These are phyloP conservation scores for Vulpes vulpes DNA, from an alignment of 2,113 vertebrate species.

Conservation along the genomic window DNA sequence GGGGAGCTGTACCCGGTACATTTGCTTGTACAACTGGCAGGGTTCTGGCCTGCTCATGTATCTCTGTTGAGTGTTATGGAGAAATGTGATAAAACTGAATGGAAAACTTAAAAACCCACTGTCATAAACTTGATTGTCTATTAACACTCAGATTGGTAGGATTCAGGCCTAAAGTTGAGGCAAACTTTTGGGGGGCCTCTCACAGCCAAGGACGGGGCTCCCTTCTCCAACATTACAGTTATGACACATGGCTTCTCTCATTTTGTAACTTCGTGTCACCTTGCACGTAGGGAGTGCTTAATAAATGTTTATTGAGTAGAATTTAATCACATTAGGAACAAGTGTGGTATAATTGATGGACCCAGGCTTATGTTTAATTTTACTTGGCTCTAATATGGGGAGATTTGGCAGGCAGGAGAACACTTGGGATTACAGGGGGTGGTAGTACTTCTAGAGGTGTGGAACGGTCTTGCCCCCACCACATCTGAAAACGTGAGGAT, in stretches of 20 bases:
- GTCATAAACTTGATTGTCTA: neutral
- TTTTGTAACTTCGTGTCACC: neutral
- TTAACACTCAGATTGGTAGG: neutral
- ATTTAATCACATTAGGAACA: neutral
- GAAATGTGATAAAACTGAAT: neutral
- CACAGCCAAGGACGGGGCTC: neutral
- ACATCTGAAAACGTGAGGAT: neutral
- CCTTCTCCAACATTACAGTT: neutral
- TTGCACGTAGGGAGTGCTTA: neutral
- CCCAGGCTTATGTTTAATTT: slow-evolving; percentile 4
- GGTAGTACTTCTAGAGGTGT: neutral
- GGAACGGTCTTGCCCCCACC: neutral
- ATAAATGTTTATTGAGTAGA: neutral
- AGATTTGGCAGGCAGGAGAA: neutral
- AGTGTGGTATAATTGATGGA: neutral
- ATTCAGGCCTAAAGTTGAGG: neutral
- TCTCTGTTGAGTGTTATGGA: neutral
- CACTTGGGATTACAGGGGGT: neutral
- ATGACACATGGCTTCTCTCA: neutral
- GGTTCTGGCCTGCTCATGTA: neutral
- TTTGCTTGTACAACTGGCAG: neutral
- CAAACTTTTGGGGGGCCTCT: neutral
- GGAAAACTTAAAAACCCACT: neutral
- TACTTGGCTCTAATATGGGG: neutral
- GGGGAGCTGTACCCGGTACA: neutral